phyloP scores from a whole-genome alignment of 2,797 vertebrate genomes.

The Phrynocephalus guinanensis region DNA sequence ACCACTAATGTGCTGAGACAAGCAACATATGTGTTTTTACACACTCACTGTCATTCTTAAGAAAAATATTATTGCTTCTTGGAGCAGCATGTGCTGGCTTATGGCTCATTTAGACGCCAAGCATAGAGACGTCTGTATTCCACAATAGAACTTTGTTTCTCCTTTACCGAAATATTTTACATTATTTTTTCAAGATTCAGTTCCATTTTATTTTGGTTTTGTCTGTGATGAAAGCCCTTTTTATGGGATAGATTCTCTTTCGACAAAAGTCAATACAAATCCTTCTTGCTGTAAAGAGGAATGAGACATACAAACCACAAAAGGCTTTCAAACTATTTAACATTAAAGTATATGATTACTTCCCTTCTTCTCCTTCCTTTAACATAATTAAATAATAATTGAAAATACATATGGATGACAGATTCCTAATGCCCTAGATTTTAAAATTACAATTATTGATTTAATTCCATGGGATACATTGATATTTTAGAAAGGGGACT shows the following conservation, averaged over 20 bases:
- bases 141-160: not conserved
- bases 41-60: not conserved
- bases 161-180: not conserved
- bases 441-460: not conserved
- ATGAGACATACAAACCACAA: conserved; percentile 12
- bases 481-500: not conserved
- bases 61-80: not conserved
- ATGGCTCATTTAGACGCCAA: not conserved
- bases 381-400: not conserved
- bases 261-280: conserved; percentile 22
- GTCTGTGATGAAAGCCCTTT: conserved; percentile 1
- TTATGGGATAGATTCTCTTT: conserved; percentile 5
- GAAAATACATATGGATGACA: not conserved
- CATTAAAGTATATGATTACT: conserved; percentile 27
- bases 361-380: not conserved
- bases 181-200: conserved; percentile 9
- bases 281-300: not conserved
- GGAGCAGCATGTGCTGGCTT: not conserved
- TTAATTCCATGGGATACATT: not conserved
- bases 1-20: not conserved
- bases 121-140: not conserved
- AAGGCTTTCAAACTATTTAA: conserved; percentile 28
- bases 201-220: not conserved
- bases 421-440: not conserved
- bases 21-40: not conserved